Evolutionary conservation across 2,888 invertebrate species (phyloP).

Genomic region (Oligia fasciuncula): DNA sequence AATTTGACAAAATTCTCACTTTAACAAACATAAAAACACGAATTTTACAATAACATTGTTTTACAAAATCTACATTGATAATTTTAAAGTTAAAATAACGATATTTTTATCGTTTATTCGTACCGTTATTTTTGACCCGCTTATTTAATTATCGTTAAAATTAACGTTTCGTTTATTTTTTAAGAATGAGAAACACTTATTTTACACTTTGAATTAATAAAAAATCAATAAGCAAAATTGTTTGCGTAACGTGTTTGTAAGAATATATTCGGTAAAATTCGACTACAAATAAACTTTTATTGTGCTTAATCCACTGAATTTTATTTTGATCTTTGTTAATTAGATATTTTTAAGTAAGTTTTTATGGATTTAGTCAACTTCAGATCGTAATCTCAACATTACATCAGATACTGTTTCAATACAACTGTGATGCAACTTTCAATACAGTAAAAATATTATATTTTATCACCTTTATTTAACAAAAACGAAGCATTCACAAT

Average conservation of each 20-base stretch:
- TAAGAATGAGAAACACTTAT: constrained; percentile 17
- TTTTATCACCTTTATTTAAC: not conserved
- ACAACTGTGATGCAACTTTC: constrained; percentile 12
- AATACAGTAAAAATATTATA: not conserved
- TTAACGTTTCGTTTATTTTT: constrained; percentile 21
- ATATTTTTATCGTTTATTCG: constrained; percentile 11
- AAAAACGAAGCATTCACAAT: not conserved
- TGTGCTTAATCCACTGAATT: constrained; percentile 6
- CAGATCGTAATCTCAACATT: constrained; percentile 5
- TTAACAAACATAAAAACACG: constrained; percentile 25
- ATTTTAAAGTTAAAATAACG: constrained; percentile 19
- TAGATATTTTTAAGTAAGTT: constrained; percentile 10
- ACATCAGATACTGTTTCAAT: not conserved
- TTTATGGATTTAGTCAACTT: not conserved
- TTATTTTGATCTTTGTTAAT: constrained; percentile 11
- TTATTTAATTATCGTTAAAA: constrained; percentile 51
- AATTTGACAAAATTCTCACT: constrained; percentile 40
- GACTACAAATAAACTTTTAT: constrained; percentile 1
- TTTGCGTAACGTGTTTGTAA: constrained; percentile 31
- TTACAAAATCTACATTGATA: constrained; percentile 3
- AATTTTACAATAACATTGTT: constrained; percentile 11
- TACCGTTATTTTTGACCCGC: constrained; percentile 48
- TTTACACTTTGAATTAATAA: constrained; percentile 30
- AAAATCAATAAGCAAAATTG: constrained; percentile 2
- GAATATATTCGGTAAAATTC: not conserved